Evolutionary conservation across 2,888 invertebrate genomes (phyloP).

Genomic region (Hololepta plana): DNA sequence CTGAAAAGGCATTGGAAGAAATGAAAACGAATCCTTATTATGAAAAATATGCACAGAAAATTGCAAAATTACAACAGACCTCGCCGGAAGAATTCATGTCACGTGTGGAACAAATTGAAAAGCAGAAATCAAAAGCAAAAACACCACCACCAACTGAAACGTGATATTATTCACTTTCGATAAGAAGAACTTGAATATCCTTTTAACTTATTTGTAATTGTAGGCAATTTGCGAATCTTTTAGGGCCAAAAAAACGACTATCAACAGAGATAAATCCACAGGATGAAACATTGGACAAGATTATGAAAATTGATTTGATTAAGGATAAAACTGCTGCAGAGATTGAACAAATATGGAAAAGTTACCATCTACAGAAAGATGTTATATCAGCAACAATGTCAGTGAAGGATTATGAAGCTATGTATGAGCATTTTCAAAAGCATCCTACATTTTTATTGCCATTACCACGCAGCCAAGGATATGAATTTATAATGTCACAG

Average conservation of each 20-base stretch:
- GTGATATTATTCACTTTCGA: slow-evolving; percentile 8
- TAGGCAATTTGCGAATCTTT: slow-evolving; percentile 43
- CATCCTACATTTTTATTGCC: slow-evolving; percentile 63
- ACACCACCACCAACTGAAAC: slow-evolving; percentile 5
- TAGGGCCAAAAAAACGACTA: slow-evolving; percentile 40
- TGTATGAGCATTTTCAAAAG: slow-evolving; percentile 36
- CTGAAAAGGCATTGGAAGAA: slow-evolving; percentile 34
- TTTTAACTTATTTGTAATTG: neutral
- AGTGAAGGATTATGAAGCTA: slow-evolving; percentile 34
- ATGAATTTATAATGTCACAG: slow-evolving; percentile 71
- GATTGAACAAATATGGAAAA: slow-evolving; percentile 58
- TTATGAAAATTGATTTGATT: slow-evolving; percentile 64
- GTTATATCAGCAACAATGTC: slow-evolving; percentile 59
- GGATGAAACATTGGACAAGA: slow-evolving; percentile 38
- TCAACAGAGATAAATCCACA: slow-evolving; percentile 22
- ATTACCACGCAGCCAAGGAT: slow-evolving; percentile 63
- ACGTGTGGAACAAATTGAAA: slow-evolving; percentile 35
- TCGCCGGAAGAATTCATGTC: slow-evolving; percentile 57
- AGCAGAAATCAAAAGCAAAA: slow-evolving; percentile 19
- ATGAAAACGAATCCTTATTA: slow-evolving; percentile 55
- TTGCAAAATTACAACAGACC: slow-evolving; percentile 51
- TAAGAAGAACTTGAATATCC: slow-evolving; percentile 5
- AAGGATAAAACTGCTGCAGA: slow-evolving; percentile 50
- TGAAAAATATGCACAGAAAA: slow-evolving; percentile 64
- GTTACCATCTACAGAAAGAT: slow-evolving; percentile 62